Base-by-base conservation (phyloP, 2,113 vertebrate genomes). In the Rana temporaria region DNA sequence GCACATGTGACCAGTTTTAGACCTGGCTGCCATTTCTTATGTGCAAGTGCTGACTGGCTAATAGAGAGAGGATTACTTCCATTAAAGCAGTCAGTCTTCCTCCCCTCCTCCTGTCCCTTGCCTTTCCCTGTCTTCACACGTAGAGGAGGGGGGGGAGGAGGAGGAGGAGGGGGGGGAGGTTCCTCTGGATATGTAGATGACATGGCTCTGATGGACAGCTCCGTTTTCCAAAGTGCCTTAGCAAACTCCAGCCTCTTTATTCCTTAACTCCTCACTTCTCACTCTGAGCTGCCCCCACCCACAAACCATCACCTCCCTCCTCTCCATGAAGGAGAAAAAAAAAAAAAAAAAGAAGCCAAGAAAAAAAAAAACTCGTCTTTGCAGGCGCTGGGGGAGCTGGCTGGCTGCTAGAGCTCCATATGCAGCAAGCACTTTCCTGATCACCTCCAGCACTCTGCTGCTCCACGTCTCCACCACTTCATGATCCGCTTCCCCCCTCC, bases 161-260 rank as follows among this genome's bases (percentile, higher is more conserved):
- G 89, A 94, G 96, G 97, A 95, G 96, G 94, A 91, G 92, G 87
- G 90, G 89, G 93, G 96, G 96, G 95, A 96, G 94, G 91, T 91
- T 93, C 90, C 87, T 72, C 84, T 68, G 84, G 87, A 91, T 95
- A 98, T 98, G 97, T 95, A 97, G 94, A 98, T 97, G 95, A 95
- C 94, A 88, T 84, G 17, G 84, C 90, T 86, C 87, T 98, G 97
- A 98, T 93, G 95, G 97, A 96, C 97, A 98, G 96, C 94, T 95
- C 91, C 69, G 94, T 90, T 95, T 95, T 94, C 96, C 96, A 96
- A 95, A 94, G 95, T 93, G 88, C 92, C 92, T 67, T 92, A 87
- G 92, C 94, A 96, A 97, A 95, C 95, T 95, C 95, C 88, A 94
- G 94, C 88, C 94, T 94, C 94, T 89, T 90, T 90, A 91, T 89